Percentiles rank a stretch among this genome's conserved stretches.
phyloP scores from a whole-genome alignment of 2,113 vertebrate genomes.

The Odocoileus virginianus region DNA sequence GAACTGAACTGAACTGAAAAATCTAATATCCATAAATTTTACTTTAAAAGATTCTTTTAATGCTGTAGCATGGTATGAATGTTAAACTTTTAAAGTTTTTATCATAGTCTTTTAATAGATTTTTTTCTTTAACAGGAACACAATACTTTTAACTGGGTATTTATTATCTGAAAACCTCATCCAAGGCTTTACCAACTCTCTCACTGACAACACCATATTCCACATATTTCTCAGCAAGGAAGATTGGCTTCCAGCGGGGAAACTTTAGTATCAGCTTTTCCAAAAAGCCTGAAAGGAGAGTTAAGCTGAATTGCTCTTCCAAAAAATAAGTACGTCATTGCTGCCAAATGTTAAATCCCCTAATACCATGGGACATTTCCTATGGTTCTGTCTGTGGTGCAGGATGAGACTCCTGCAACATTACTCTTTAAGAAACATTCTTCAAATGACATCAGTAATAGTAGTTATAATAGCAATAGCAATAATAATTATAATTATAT shows the following conservation, averaged over 20 bases:
- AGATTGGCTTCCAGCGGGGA: conserved; percentile 55
- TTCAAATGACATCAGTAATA: conserved; percentile 31
- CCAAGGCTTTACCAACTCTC: not conserved
- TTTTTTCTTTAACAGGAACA: not conserved
- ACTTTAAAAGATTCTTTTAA: conserved; percentile 31
- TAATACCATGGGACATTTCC: conserved; percentile 36
- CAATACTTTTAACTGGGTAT: conserved; percentile 34
- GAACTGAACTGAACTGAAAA: not conserved
- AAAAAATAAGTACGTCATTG: conserved; percentile 49
- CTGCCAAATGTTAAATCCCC: conserved; percentile 52
- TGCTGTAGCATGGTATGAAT: not conserved
- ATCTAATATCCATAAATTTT: conserved; percentile 28
- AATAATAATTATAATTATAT: not conserved
- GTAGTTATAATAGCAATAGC: not conserved
- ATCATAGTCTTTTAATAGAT: not conserved
- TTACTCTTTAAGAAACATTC: conserved; percentile 16
- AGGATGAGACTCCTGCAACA: conserved; percentile 19
- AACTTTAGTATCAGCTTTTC: conserved; percentile 61
- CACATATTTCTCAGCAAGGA: conserved; percentile 52
- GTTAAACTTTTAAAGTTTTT: not conserved
- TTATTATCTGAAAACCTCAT: conserved; percentile 36
- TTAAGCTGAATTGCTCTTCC: conserved; percentile 63
- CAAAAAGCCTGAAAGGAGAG: conserved; percentile 49
- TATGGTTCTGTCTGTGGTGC: not conserved
- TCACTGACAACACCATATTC: conserved; percentile 52